A percentile compares a stretch with the other conserved stretches of the same genome.
Conservation (phyloP, 2,113 vertebrate genomes). For the Mustela nigripes region DNA sequence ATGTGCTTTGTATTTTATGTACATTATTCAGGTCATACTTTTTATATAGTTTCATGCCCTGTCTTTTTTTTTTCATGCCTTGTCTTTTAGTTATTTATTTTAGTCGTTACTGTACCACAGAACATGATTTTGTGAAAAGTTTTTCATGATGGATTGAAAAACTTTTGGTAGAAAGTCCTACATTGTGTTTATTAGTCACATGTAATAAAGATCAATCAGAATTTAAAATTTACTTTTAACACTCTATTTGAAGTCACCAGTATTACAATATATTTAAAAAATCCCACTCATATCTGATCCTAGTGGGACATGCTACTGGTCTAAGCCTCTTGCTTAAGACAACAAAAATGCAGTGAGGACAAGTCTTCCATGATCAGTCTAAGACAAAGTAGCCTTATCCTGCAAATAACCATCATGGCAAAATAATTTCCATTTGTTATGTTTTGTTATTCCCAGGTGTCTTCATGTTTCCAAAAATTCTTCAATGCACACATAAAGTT, state of each 20-base stretch:
- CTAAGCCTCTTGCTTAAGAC: slow-evolving; percentile 3
- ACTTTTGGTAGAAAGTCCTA: neutral
- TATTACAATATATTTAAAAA: neutral
- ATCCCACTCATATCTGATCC: neutral
- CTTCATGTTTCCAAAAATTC: slow-evolving; percentile 31
- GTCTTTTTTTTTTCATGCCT: neutral
- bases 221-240: slow-evolving; percentile 41
- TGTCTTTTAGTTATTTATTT: neutral
- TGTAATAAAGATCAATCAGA: neutral
- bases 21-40: neutral
- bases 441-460: neutral
- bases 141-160: neutral
- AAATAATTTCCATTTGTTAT: slow-evolving; percentile 46
- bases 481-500: slow-evolving; percentile 30
- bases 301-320: neutral
- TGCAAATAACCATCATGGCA: slow-evolving; percentile 28
- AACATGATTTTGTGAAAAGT: neutral
- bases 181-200: slow-evolving; percentile 12
- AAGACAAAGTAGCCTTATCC: neutral
- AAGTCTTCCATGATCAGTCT: neutral
- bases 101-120: neutral
- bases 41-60: neutral
- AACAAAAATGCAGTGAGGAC: neutral
- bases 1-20: neutral
- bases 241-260: slow-evolving; percentile 35